Conservation (phyloP, 2,888 invertebrate genomes). For the Leucoma salicis region DNA sequence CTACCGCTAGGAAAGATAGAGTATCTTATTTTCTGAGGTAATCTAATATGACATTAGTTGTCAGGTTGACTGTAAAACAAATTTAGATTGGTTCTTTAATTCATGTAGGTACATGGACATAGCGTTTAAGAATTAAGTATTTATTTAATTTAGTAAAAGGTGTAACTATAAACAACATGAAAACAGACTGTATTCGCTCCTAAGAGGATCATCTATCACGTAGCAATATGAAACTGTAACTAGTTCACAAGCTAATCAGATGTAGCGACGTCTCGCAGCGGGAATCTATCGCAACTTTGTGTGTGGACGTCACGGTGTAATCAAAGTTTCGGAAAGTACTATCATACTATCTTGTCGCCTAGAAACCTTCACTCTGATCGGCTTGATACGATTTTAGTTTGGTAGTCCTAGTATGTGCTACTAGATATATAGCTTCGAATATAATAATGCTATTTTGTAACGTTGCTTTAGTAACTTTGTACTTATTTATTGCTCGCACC, state of each 20-base stretch:
- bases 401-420: slow-evolving; percentile 5
- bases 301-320: slow-evolving; percentile 44
- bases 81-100: background rate
- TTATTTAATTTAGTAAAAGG: too few relatives aligned
- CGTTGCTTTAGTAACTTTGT: too few relatives aligned
- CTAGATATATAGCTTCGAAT: background rate
- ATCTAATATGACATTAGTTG: too few relatives aligned
- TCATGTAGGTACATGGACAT: background rate
- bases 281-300: slow-evolving; percentile 52
- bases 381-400: slow-evolving; percentile 42
- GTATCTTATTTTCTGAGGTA: too few relatives aligned
- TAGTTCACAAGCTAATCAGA: slow-evolving; percentile 53
- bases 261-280: slow-evolving; percentile 38
- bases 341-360: slow-evolving; percentile 38
- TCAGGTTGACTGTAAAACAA: too few relatives aligned
- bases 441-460: too few relatives aligned
- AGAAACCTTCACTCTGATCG: slow-evolving; percentile 35
- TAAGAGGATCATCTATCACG: background rate
- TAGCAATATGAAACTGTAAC: slow-evolving; percentile 31
- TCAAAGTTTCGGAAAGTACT: slow-evolving; percentile 52
- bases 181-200: too few relatives aligned
- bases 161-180: too few relatives aligned
- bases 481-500: too few relatives aligned
- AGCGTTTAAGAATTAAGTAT: too few relatives aligned
- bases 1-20: too few relatives aligned